These are phyloP conservation scores for Polypterus senegalus DNA, from an alignment of 2,113 vertebrate species.

Conservation along the genomic window DNA sequence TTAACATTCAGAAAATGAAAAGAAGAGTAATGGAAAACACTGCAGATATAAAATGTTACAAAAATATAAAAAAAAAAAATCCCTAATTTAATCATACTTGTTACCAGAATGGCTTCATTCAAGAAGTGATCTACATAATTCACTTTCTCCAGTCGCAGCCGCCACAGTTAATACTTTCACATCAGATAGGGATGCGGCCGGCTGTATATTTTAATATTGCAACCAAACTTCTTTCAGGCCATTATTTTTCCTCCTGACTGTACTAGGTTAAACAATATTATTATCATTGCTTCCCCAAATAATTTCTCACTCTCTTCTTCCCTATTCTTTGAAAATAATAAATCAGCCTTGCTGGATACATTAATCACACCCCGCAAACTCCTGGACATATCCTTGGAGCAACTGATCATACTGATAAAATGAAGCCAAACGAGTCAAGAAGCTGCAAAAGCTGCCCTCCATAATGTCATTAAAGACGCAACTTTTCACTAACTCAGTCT, in stretches of 20 bases:
- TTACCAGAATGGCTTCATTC: background rate
- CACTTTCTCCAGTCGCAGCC: background rate
- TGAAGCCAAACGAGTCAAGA: no score
- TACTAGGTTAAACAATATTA: constrained; percentile 53
- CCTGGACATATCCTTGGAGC: background rate
- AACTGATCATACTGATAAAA: constrained; percentile 5
- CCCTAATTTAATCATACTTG: background rate
- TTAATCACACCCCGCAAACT: constrained; percentile 30
- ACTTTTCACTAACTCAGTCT: no score
- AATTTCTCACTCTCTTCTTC: constrained; percentile 25
- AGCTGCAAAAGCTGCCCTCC: no score
- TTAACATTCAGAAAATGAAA: no score
- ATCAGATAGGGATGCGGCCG: background rate
- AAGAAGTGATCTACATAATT: background rate
- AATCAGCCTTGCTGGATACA: constrained; percentile 38
- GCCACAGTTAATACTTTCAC: background rate
- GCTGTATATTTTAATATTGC: constrained; percentile 2
- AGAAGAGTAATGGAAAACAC: no score
- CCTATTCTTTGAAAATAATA: constrained; percentile 39
- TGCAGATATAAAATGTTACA: no score
- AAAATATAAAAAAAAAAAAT: background rate
- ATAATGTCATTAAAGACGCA: no score
- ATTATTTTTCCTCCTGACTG: constrained; percentile 40
- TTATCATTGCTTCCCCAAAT: constrained; percentile 41
- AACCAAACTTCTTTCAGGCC: constrained; percentile 18